These are phyloP conservation scores for Apoda limacodes DNA, from an alignment of 2,888 invertebrate genomes.

Conservation along the genomic window DNA sequence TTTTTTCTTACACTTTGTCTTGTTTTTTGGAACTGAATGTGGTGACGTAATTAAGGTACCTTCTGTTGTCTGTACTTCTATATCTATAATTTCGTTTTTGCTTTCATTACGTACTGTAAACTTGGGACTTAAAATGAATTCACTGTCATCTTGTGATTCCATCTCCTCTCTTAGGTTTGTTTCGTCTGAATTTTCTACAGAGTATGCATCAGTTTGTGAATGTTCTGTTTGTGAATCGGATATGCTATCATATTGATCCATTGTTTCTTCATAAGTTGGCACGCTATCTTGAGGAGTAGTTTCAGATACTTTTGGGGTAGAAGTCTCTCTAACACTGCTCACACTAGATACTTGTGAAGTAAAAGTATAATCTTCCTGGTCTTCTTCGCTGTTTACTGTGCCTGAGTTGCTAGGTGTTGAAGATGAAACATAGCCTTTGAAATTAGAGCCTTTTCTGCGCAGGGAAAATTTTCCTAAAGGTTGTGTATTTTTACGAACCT, in stretches of 20 bases:
- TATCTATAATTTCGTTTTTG: conserved; percentile 26
- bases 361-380: conserved; percentile 20
- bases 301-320: conserved; percentile 3
- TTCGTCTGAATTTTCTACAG: conserved; percentile 19
- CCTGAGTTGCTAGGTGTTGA: conserved; percentile 31
- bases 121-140: conserved; percentile 38
- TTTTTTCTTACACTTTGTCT: conserved; percentile 57
- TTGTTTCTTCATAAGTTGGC: too few relatives aligned
- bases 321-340: neutral
- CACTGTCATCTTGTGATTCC: conserved; percentile 29
- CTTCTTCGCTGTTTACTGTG: conserved; percentile 20
- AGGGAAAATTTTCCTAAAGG: conserved; percentile 24
- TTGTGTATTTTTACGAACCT: conserved; percentile 24
- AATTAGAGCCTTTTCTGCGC: conserved; percentile 55
- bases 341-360: conserved; percentile 17
- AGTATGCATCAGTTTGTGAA: conserved; percentile 19
- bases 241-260: too few relatives aligned
- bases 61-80: conserved; percentile 29
- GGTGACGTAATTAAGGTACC: conserved; percentile 25
- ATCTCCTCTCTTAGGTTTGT: conserved; percentile 24
- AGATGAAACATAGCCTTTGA: conserved; percentile 42
- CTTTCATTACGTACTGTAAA: conserved; percentile 25
- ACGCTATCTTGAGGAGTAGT: conserved; percentile 13
- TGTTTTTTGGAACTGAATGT: conserved; percentile 35
- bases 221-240: conserved; percentile 8